Percentiles rank a stretch among this genome's conserved stretches.
These are phyloP conservation scores for Takifugu ocellatus DNA, from an alignment of 2,797 vertebrate genomes.

Conservation along the genomic window DNA sequence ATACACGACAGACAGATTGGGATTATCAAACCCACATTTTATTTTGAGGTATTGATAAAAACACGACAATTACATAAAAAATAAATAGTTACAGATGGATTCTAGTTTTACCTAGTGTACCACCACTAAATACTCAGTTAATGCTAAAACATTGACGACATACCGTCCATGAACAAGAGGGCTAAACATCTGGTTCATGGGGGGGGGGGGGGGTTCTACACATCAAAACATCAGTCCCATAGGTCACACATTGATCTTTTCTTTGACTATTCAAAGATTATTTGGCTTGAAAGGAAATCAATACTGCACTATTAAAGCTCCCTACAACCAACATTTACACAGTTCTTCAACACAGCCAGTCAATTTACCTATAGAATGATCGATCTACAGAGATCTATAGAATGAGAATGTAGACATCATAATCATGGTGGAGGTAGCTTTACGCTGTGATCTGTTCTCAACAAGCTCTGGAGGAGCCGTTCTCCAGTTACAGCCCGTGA, in stretches of 20 bases:
- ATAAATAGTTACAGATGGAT: constrained; percentile 16
- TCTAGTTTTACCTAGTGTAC: background rate
- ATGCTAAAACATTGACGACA: constrained; percentile 1
- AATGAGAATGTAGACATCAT: constrained; percentile 1
- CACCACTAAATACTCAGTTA: background rate
- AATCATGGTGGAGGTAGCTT: no score
- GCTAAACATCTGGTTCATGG: background rate
- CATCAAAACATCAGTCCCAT: background rate
- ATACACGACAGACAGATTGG: background rate
- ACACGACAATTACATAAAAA: constrained; percentile 19
- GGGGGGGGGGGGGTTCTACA: background rate
- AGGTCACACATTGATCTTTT: constrained; percentile 5
- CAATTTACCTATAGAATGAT: background rate
- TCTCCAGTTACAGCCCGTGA: no score
- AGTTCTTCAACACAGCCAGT: constrained; percentile 4
- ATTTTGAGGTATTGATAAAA: constrained; percentile 53
- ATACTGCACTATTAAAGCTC: constrained; percentile 3
- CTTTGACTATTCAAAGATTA: background rate
- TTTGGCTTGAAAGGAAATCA: constrained; percentile 10
- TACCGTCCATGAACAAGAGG: background rate
- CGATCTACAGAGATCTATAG: background rate
- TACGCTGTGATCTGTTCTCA: no score
- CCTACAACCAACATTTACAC: background rate
- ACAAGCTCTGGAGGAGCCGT: no score
- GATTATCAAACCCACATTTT: constrained; percentile 28